Percentiles rank a stretch among this genome's conserved stretches.
Conservation (phyloP, 2,113 vertebrate species). For the Gila orcuttii region DNA sequence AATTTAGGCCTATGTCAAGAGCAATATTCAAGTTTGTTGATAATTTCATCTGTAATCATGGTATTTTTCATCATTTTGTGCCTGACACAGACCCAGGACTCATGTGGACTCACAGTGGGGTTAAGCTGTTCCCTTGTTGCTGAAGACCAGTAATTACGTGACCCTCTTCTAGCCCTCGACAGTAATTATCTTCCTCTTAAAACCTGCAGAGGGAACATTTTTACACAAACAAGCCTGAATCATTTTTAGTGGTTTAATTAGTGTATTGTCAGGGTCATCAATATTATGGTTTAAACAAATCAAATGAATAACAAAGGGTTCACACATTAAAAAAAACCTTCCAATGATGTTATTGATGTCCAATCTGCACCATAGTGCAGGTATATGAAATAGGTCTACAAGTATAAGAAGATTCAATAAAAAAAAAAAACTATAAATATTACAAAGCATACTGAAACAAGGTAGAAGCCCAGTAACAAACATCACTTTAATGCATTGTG, state of each 20-base stretch:
- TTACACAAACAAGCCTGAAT: conserved; percentile 41
- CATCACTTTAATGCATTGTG: conserved; percentile 38
- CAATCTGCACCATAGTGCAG: not conserved
- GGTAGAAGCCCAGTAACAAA: conserved; percentile 13
- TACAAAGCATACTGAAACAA: conserved; percentile 5
- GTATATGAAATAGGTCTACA: not conserved
- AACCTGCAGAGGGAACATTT: conserved; percentile 4
- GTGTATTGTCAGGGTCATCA: not conserved
- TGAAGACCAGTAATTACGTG: conserved; percentile 41
- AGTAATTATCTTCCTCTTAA: conserved; percentile 34
- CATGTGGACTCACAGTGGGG: conserved; percentile 26
- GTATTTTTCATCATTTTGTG: not conserved
- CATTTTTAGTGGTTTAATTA: conserved; percentile 7
- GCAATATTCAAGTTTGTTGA: not conserved
- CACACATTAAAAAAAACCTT: not conserved
- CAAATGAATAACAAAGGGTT: not conserved
- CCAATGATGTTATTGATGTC: not conserved
- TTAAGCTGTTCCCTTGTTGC: conserved; percentile 41
- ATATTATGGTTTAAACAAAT: conserved; percentile 17
- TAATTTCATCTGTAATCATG: not conserved
- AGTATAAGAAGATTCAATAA: not conserved
- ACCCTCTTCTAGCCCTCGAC: not conserved
- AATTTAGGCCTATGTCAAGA: not conserved
- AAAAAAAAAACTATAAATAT: not conserved
- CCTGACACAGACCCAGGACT: conserved; percentile 9